Evolutionary conservation across 2,797 vertebrate genomes (phyloP), one percentile per base, ranked within the genome.

Genomic region (Serranus cabrilla): DNA sequence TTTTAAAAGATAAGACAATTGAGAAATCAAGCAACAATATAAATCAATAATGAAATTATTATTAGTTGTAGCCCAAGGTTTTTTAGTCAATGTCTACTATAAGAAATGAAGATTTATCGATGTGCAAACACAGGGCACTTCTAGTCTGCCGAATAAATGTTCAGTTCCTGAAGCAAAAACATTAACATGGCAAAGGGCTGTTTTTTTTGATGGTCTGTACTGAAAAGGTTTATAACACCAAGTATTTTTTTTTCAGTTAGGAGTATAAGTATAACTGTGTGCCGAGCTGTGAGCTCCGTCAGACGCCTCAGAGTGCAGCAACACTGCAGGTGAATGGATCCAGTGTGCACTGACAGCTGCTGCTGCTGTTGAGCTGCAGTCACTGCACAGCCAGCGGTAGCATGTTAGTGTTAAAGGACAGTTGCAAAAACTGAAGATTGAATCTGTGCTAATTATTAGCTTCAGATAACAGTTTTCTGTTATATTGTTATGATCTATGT

Each of bases 271-370:
- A n/a, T 14, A 40, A 20, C 17, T 49, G 31, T 55, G 50, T 25
- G 16, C 40, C 23, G 49, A 11, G 39, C 17, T 42, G 21, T 31
- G 60, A 74, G 46, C n/a, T 46, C 47, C 31, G 46, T 59, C 11
- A 23, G 16, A 23, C 47, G 5, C 40, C 20, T 46, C 27, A 72
- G n/a, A 51, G n/a, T 45, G 25, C n/a, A 43, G n/a, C 8, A 46
- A 9, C 5, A 74, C 39, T 13, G 6, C 62, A 66, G 47, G 62
- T 74, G 39, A 59, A 66, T n/a, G 39, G 23, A 42, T 69, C 14
- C 25, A 70, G 52, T 46, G 12, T 27, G 21, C 40, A 39, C 25
- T 8, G 2, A 61, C 42, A 63, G 71, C 59, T 57, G 43, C 45
- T 43, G 42, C 40, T 4, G 11, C 4, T 42, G 13, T 42, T 31